Evolutionary conservation across 2,113 vertebrate species (phyloP).

Genomic region (Pituophis catenifer): DNA sequence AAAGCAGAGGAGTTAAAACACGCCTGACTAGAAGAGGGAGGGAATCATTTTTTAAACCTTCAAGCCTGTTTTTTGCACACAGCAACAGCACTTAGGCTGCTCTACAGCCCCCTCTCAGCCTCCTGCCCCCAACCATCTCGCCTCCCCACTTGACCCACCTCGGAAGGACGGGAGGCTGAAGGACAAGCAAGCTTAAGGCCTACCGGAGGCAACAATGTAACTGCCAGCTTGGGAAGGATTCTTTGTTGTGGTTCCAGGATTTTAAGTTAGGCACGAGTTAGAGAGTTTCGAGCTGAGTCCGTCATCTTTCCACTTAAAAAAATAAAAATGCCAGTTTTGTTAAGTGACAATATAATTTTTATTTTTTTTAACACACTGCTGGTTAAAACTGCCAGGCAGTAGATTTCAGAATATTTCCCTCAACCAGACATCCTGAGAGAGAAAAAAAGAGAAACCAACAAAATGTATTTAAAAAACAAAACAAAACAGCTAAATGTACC

Average conservation of each 20-base stretch:
- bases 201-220: rapidly evolving
- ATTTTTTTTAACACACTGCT: slow-evolving; percentile 57
- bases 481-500: slow-evolving; percentile 43
- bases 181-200: neutral
- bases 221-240: neutral
- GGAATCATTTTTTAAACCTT: neutral
- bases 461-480: neutral
- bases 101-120: too few species aligned
- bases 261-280: neutral
- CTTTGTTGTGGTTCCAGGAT: neutral
- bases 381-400: slow-evolving; percentile 57
- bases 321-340: slow-evolving; percentile 40
- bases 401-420: slow-evolving; percentile 55
- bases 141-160: too few species aligned
- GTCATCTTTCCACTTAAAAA: neutral
- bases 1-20: neutral
- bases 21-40: neutral
- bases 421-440: slow-evolving; percentile 50
- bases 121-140: too few species aligned
- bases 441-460: slow-evolving; percentile 28
- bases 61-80: neutral
- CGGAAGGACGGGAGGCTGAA: too few species aligned
- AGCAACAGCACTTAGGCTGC: neutral
- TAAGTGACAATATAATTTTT: slow-evolving; percentile 60
- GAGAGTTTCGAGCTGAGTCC: neutral